These are phyloP conservation scores for Megalurothrips usitatus DNA, from an alignment of 2,888 invertebrate species.

Conservation along the genomic window DNA sequence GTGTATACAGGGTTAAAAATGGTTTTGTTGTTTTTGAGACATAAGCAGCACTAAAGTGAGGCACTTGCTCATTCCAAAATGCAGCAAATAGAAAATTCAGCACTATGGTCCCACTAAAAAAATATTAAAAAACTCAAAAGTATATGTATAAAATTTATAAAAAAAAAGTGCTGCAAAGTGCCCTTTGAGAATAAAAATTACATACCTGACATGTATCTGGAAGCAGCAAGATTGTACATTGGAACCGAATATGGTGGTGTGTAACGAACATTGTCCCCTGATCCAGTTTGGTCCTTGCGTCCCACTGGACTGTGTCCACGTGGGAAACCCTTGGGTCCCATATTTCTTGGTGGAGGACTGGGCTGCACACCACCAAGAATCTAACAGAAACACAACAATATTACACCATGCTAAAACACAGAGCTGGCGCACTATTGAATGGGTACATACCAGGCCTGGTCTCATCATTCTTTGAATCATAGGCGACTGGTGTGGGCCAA, in stretches of 20 bases:
- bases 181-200: background rate
- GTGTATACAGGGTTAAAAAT: slow-evolving; percentile 10
- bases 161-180: too few species aligned
- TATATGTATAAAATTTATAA: too few species aligned
- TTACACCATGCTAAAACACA: background rate
- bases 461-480: slow-evolving; percentile 8
- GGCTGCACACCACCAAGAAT: background rate
- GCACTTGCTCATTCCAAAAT: slow-evolving; percentile 14
- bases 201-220: slow-evolving; percentile 22
- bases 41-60: background rate
- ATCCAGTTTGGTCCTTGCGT: background rate
- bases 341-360: background rate
- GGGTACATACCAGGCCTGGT: background rate
- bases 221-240: slow-evolving; percentile 6
- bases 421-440: background rate
- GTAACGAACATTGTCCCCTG: background rate
- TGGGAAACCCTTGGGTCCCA: background rate
- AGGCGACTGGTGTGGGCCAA: background rate
- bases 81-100: background rate
- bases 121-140: too few species aligned
- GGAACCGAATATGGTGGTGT: background rate
- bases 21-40: background rate
- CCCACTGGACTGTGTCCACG: slow-evolving; percentile 5
- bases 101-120: background rate
- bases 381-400: background rate